Conservation (phyloP, 2,888 invertebrate species). For the Mellilla xanthometata region DNA sequence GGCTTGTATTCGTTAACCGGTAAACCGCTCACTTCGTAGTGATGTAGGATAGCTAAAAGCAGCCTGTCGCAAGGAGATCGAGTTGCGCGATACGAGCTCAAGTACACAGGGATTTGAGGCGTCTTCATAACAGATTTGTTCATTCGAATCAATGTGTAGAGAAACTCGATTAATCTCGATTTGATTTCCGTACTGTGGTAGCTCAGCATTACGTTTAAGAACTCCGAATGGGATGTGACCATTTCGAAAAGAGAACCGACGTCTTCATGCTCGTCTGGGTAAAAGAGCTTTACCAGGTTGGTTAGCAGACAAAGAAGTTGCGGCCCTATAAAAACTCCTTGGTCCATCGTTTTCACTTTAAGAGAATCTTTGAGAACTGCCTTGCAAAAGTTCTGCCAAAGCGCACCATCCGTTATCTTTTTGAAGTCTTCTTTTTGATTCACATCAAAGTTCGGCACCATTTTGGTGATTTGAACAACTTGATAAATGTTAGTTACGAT, state of each 20-base stretch:
- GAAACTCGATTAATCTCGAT: constrained; percentile 85
- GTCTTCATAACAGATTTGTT: constrained; percentile 85
- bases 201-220: constrained; percentile 86
- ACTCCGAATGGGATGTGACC: constrained; percentile 90
- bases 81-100: constrained; percentile 91
- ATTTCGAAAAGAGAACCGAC: constrained; percentile 86
- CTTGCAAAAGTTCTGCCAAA: constrained; percentile 84
- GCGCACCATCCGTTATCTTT: constrained; percentile 67
- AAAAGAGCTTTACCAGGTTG: constrained; percentile 80
- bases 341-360: constrained; percentile 62
- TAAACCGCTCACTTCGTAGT: constrained; percentile 86
- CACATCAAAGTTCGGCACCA: constrained; percentile 43
- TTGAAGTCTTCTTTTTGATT: constrained; percentile 56
- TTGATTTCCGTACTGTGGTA: constrained; percentile 72
- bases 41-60: constrained; percentile 85
- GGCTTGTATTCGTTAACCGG: constrained; percentile 88
- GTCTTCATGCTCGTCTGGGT: constrained; percentile 68
- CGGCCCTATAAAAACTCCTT: constrained; percentile 60
- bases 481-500: constrained; percentile 54
- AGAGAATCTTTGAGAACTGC: constrained; percentile 86
- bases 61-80: constrained; percentile 87
- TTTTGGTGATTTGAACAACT: constrained; percentile 55
- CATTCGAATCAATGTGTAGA: constrained; percentile 84
- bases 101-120: constrained; percentile 88
- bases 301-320: constrained; percentile 81